These are phyloP conservation scores for Drosophila yakuba DNA, from an alignment of 1,140 invertebrate species.

Conservation along the genomic window DNA sequence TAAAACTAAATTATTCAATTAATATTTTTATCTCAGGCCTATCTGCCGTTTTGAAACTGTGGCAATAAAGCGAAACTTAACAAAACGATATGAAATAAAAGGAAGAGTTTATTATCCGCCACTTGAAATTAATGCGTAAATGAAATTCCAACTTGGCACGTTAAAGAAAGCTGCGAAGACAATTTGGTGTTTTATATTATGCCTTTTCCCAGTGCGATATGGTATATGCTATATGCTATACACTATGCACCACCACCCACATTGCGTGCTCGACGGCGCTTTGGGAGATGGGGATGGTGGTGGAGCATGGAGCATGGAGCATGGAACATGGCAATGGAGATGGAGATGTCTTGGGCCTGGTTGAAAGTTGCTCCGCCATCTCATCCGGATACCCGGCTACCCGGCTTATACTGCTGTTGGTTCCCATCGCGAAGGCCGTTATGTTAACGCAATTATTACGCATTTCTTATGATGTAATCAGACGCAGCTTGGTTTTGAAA, in stretches of 20 bases:
- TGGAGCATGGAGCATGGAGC: not conserved
- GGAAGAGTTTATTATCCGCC: constrained; percentile 26
- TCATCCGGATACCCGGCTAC: not conserved
- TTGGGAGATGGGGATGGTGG: constrained; percentile 23
- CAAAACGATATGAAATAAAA: constrained; percentile 19
- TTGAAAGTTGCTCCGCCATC: constrained; percentile 12
- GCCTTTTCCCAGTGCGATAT: constrained; percentile 12
- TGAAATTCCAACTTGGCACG: constrained; percentile 62
- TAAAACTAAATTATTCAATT: not conserved
- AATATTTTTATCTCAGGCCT: not conserved
- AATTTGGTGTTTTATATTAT: constrained; percentile 50
- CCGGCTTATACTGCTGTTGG: constrained; percentile 15
- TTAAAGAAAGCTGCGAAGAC: constrained; percentile 19
- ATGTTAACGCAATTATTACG: constrained; percentile 83
- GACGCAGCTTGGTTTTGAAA: constrained; percentile 77
- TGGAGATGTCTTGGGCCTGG: constrained; percentile 10
- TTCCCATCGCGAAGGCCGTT: constrained; percentile 48
- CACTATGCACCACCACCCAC: constrained; percentile 10
- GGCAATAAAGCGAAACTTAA: constrained; percentile 11
- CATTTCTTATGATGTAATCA: constrained; percentile 84
- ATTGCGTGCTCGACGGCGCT: constrained; percentile 46
- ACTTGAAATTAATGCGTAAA: constrained; percentile 44
- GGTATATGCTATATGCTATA: constrained; percentile 1
- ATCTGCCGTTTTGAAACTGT: not conserved
- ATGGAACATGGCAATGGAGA: not conserved